phyloP scores from a whole-genome alignment of 2,888 invertebrate genomes.

The Doris montereyensis region DNA sequence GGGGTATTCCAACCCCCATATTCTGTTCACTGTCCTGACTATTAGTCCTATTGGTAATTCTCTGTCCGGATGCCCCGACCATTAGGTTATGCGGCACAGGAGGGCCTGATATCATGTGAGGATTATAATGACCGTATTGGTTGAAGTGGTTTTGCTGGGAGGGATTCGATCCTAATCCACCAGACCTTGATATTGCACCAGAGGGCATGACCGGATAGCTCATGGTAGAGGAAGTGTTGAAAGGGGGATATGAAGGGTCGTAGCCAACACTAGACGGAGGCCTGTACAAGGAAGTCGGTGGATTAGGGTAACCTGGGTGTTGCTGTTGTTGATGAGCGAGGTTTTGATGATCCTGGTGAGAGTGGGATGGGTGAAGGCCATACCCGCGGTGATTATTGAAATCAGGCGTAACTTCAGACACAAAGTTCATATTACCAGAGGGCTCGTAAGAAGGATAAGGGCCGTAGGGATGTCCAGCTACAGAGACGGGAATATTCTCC shows the following conservation, averaged over 20 bases:
- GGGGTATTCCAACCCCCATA: background rate
- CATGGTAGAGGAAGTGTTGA: background rate
- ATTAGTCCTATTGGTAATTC: slow-evolving; percentile 40
- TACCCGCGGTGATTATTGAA: too few species aligned
- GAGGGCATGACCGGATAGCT: background rate
- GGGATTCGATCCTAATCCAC: too few species aligned
- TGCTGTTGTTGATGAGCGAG: background rate
- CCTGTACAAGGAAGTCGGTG: slow-evolving; percentile 26
- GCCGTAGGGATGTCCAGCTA: too few species aligned
- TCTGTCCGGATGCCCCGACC: slow-evolving; percentile 5
- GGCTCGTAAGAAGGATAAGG: too few species aligned
- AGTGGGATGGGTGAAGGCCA: too few species aligned
- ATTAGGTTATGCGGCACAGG: slow-evolving; percentile 18
- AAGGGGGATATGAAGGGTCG: slow-evolving; percentile 3
- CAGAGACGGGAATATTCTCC: too few species aligned
- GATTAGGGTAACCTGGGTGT: slow-evolving; percentile 6
- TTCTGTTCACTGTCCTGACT: slow-evolving; percentile 45
- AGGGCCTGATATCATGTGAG: background rate
- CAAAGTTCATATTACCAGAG: too few species aligned
- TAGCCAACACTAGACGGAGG: background rate
- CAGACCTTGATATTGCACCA: too few species aligned
- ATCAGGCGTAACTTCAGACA: too few species aligned
- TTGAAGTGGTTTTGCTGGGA: background rate
- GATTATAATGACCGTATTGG: slow-evolving; percentile 23
- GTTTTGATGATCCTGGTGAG: too few species aligned